Evolutionary conservation across 1,140 invertebrate species (phyloP), one percentile per base, ranked within the genome.

Genomic region (Bombus haemorrhoidalis): DNA sequence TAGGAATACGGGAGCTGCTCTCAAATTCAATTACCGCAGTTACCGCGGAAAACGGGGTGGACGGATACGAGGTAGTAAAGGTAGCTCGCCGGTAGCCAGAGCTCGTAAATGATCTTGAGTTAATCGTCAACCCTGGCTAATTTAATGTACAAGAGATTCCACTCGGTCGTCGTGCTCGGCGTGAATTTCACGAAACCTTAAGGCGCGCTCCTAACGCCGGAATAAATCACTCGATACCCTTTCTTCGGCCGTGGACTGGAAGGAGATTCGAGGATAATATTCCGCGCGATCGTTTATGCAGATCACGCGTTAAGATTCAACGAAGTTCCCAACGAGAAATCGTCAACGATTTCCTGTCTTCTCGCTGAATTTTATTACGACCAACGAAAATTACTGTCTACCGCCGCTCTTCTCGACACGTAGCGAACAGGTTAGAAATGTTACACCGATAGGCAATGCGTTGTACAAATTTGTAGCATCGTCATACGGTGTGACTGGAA

Each of bases 1-100:
- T 71, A 79, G 64, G 66, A 53, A 68, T 47, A 69, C 79, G 81
- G 78, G 81, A 75, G 76, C 74, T 85, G 78, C 85, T 92, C 83
- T 83, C 86, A 88, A 92, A 92, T 90, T 92, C 89, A 90, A 92
- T 92, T 92, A 92, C 83, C 83, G 74, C 81, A 75, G 84, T 86
- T 82, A 62, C 47, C 32, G 37, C 32, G 59, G 37, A 13, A 81
- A 74, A 57, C 57, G n/a, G 71, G 69, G 15, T 68, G 69, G 78
- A 80, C 59, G 28, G 43, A 69, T 37, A 59, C 28, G 74, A 68
- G 75, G 82, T 73, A 75, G 81, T 71, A 73, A 86, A 89, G 80
- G 79, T 66, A 22, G 18, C 47, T 53, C 47, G 47, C 47, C 59
- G 73, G 47, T 68, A 77, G 76, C 32, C 64, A 80, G 69, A 6